A percentile compares a stretch with the other conserved stretches of the same genome.
Evolutionary conservation across 2,113 vertebrate genomes (phyloP).

Genomic region (Coryphaenoides rupestris): DNA sequence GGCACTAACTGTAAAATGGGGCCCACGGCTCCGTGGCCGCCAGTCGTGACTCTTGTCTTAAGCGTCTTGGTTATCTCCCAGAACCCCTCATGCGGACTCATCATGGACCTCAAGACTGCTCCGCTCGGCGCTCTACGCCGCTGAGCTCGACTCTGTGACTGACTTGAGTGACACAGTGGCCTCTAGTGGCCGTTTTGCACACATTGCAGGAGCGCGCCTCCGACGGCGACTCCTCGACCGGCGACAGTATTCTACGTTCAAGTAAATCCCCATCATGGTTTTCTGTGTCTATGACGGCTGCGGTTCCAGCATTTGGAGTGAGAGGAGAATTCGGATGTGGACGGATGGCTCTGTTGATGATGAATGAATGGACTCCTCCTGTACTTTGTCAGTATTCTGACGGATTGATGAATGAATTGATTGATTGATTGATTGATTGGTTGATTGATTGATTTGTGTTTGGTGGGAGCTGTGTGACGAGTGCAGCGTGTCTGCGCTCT

Average conservation of each 20-base stretch:
- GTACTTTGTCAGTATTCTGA: slow-evolving; percentile 55
- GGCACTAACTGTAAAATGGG: too few species aligned
- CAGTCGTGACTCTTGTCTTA: too few species aligned
- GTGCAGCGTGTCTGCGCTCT: slow-evolving; percentile 58
- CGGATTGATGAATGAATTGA: slow-evolving; percentile 20
- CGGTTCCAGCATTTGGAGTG: slow-evolving; percentile 12
- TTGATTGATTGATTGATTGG: slow-evolving; percentile 21
- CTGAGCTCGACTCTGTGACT: slow-evolving; percentile 39
- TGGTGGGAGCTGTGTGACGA: slow-evolving; percentile 70
- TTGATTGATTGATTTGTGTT: slow-evolving; percentile 43
- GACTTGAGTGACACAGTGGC: slow-evolving; percentile 40
- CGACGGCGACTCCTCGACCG: slow-evolving; percentile 53
- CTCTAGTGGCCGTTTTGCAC: slow-evolving; percentile 59
- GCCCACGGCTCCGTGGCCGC: too few species aligned
- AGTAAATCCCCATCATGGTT: slow-evolving; percentile 23
- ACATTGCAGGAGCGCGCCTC: slow-evolving; percentile 42
- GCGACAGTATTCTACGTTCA: slow-evolving; percentile 55
- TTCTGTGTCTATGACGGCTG: slow-evolving; percentile 39
- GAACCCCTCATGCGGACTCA: too few species aligned
- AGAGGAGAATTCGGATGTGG: not conserved
- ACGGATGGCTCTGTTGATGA: slow-evolving; percentile 28
- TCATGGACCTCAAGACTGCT: not conserved
- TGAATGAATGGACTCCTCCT: slow-evolving; percentile 44
- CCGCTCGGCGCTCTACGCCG: too few species aligned
- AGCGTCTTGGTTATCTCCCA: too few species aligned